Evolutionary conservation across 2,888 invertebrate genomes (phyloP).

Genomic region (Papilio demoleus): DNA sequence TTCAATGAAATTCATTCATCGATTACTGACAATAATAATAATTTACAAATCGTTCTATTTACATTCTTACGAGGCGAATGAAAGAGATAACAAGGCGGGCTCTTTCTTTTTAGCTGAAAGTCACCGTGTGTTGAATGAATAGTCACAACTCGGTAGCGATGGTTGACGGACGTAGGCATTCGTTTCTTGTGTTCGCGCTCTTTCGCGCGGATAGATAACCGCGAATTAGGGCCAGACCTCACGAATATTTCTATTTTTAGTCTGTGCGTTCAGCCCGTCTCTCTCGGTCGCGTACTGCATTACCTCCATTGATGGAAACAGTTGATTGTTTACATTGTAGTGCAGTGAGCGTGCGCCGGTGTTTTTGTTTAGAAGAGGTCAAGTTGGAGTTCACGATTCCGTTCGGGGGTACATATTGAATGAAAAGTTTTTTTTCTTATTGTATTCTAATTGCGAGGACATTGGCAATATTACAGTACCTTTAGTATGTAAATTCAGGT

Average conservation of each 20-base stretch:
- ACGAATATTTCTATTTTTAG: conserved; percentile 54
- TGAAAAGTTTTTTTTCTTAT: background rate
- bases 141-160: conserved; percentile 82
- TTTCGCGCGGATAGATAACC: conserved; percentile 68
- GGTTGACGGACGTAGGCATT: conserved; percentile 76
- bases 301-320: conserved; percentile 69
- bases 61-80: conserved; percentile 29
- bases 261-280: conserved; percentile 52
- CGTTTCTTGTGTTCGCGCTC: conserved; percentile 66
- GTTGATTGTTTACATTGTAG: conserved; percentile 74
- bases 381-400: conserved; percentile 12
- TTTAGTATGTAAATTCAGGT: background rate
- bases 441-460: background rate
- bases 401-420: background rate
- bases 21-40: conserved; percentile 34
- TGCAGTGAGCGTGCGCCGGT: conserved; percentile 24
- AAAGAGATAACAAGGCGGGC: conserved; percentile 47
- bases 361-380: conserved; percentile 23
- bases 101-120: conserved; percentile 72
- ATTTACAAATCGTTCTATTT: conserved; percentile 40
- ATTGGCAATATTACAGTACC: background rate
- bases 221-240: conserved; percentile 71
- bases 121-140: conserved; percentile 65
- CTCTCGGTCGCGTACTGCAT: conserved; percentile 56
- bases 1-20: conserved; percentile 39